These are phyloP conservation scores for Amia ocellicauda DNA, from an alignment of 2,113 vertebrate genomes.

Conservation along the genomic window DNA sequence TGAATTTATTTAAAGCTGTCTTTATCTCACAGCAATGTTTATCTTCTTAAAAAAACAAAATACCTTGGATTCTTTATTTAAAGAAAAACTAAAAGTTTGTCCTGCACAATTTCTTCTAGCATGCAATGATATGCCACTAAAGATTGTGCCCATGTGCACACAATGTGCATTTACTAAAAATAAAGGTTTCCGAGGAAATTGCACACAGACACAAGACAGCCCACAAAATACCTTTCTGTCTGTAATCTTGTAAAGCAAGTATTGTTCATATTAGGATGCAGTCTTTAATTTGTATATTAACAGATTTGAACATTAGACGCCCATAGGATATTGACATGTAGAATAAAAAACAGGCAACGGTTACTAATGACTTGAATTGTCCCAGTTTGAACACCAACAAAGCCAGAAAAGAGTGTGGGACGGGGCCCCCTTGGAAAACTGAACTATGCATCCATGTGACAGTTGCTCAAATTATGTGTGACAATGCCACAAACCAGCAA, in stretches of 20 bases:
- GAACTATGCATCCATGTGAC: slow-evolving; percentile 21
- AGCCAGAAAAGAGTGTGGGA: neutral
- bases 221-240: neutral
- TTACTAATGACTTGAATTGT: slow-evolving; percentile 1
- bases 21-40: no score
- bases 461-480: slow-evolving; percentile 29
- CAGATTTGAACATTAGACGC: neutral
- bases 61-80: no score
- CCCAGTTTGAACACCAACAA: slow-evolving; percentile 1
- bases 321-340: neutral
- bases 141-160: neutral
- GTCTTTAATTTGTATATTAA: neutral
- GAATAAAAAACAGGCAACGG: neutral
- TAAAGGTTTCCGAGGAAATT: neutral
- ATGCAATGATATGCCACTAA: neutral
- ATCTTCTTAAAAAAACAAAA: no score
- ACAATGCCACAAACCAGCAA: slow-evolving; percentile 20
- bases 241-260: neutral
- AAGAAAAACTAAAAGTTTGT: no score
- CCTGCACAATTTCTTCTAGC: neutral
- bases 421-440: neutral
- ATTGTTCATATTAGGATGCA: neutral
- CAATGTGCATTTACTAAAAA: neutral
- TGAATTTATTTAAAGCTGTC: no score
- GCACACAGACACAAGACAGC: neutral